phyloP scores from a whole-genome alignment of 2,797 vertebrate genomes.

The Leuciscus waleckii region DNA sequence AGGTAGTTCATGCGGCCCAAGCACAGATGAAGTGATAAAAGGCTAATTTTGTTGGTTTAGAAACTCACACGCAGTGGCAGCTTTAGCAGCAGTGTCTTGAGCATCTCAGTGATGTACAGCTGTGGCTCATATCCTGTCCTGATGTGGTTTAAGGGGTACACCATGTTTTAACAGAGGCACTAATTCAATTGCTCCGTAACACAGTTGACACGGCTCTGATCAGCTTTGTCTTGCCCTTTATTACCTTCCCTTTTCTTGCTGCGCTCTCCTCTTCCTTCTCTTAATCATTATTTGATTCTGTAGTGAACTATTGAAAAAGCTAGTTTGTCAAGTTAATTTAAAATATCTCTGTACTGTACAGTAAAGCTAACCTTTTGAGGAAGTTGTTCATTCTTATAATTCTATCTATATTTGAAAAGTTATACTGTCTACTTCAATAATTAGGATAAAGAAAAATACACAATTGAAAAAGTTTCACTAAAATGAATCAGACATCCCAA shows the following conservation, averaged over 20 bases:
- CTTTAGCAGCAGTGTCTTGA: neutral
- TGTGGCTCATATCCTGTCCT: neutral
- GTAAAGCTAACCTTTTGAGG: neutral
- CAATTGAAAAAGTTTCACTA: neutral
- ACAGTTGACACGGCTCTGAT: neutral
- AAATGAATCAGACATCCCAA: neutral
- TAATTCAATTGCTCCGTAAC: conserved; percentile 12
- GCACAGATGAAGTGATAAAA: neutral
- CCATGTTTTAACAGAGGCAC: conserved; percentile 15
- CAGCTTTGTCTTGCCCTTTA: neutral
- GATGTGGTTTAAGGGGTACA: conserved; percentile 28
- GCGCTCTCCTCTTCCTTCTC: neutral
- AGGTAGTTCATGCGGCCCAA: neutral
- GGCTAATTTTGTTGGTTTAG: neutral
- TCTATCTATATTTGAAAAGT: neutral
- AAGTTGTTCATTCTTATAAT: neutral
- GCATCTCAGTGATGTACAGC: neutral
- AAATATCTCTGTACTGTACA: neutral
- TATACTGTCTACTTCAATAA: neutral
- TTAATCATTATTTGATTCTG: conserved; percentile 9
- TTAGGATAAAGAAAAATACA: neutral
- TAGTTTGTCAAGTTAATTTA: neutral
- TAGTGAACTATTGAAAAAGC: conserved; percentile 1
- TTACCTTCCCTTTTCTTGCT: neutral
- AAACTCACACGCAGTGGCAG: neutral